These are phyloP conservation scores for Tretioscincus oriximinensis DNA, from an alignment of 2,113 vertebrate species.

Conservation along the genomic window DNA sequence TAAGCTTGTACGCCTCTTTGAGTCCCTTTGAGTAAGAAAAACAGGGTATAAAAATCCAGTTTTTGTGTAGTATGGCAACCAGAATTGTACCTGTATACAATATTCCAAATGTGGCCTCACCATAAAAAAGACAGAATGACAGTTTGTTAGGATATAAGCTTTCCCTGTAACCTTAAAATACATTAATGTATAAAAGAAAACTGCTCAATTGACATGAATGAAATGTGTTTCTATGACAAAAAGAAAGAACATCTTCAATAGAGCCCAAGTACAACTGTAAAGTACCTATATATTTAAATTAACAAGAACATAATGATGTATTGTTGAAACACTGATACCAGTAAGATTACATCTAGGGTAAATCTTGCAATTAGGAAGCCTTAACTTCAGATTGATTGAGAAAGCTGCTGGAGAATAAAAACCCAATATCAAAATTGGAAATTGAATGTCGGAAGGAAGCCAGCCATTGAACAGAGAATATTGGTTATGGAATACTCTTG, in stretches of 20 bases:
- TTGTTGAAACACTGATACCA: no score
- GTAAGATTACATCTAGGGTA: constrained; percentile 29
- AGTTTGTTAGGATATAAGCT: background rate
- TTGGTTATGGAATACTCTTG: no score
- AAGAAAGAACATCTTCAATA: background rate
- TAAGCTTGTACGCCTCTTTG: no score
- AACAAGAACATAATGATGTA: no score
- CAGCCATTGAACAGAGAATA: background rate
- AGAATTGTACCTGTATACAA: no score
- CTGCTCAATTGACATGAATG: background rate
- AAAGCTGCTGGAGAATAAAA: constrained; percentile 43
- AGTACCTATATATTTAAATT: background rate
- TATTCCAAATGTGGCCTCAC: no score
- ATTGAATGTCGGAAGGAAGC: no score
- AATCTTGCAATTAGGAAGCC: constrained; percentile 58
- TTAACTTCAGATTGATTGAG: constrained; percentile 55
- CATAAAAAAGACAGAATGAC: no score
- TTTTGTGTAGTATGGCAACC: no score
- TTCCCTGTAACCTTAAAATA: no score
- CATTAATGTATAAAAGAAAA: background rate
- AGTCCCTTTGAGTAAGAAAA: no score
- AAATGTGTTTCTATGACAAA: background rate
- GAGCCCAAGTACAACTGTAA: background rate
- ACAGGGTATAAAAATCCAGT: no score
- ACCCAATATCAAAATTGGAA: constrained; percentile 42